Base-by-base conservation (phyloP, 2,113 vertebrate genomes). In the Neogale vison region DNA sequence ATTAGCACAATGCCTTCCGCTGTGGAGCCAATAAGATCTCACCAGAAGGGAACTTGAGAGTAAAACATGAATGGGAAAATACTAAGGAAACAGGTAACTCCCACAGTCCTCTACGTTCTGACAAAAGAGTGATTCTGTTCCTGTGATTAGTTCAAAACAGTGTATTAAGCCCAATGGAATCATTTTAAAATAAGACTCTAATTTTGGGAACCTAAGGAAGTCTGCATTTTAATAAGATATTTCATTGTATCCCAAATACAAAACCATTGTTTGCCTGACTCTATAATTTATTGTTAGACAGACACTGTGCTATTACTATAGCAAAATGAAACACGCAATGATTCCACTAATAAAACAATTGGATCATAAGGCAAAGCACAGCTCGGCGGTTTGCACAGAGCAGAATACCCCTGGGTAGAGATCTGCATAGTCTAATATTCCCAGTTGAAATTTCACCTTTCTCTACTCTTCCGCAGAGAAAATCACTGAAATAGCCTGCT, bases 271-370 rank as follows among this genome's bases (percentile, higher is more conserved):
- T 98, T 96, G 94, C 87, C 97, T 96, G 97, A 98, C 39, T 65
- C 97, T 97, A 61, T 98, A 98, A 97, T 97, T 97, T 89, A 95
- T 67, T 97, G 95, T 95, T 74, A 96, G 96, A 96, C 93, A 97
- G 97, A 96, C 52, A 65, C 72, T 10, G 90, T 0, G 2, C 88
- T 93, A 95, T 94, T 93, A 94, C 93, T 93, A 67, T 0, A 74
- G 97, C 93, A 88, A 98, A 97, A 95, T 74, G 94, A 98, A 98
- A 97, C 95, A 72, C 0, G 12, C 89, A 18, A 76, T 93, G 72
- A 88, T 98, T 88, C 95, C 34, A 1, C 97, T 96, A 98, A 94
- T 93, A 97, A 97, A 98, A 97, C 79, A 97, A 98, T 82, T 39
- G 97, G 96, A 97, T 97, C 94, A 77, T 93, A 97, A 59, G 97